Percentiles rank a stretch among this genome's conserved stretches.
Conservation (phyloP, 2,888 invertebrate species). For the Lumbricus terrestris region DNA sequence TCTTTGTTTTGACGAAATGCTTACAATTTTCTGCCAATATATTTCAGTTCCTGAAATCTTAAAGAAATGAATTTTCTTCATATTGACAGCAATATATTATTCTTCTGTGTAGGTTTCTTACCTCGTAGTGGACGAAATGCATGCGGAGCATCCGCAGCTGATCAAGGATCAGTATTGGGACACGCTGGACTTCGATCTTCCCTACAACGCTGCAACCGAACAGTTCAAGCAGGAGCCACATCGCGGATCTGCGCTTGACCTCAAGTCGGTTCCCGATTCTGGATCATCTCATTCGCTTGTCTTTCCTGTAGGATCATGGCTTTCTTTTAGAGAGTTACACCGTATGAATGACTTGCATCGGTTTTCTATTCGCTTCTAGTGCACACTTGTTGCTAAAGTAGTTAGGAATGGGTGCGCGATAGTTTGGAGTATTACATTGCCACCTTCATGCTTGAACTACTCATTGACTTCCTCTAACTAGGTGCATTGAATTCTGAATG, state of each 20-base stretch:
- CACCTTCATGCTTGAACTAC: no score
- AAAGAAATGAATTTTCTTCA: neutral
- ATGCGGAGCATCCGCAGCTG: slow-evolving; percentile 84
- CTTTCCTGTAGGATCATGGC: neutral
- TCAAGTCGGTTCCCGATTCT: slow-evolving; percentile 38
- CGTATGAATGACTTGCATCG: no score
- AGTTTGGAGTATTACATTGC: no score
- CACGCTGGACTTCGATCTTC: slow-evolving; percentile 53
- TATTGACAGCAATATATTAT: neutral
- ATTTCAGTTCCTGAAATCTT: no score
- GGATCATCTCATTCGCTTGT: neutral
- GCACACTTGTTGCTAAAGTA: no score
- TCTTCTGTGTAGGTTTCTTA: slow-evolving; percentile 68
- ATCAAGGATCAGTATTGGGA: slow-evolving; percentile 74
- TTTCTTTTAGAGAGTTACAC: neutral
- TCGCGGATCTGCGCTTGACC: slow-evolving; percentile 67
- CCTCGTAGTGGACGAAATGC: slow-evolving; percentile 90
- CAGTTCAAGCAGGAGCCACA: slow-evolving; percentile 78
- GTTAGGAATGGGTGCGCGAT: no score
- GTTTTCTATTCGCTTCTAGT: no score
- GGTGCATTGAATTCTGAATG: no score
- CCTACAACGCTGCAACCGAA: slow-evolving; percentile 73
- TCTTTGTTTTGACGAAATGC: neutral
- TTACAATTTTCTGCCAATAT: no score
- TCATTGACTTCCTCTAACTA: no score